Conservation (phyloP, 2,888 invertebrate species). For the Amphipoea lucens region DNA sequence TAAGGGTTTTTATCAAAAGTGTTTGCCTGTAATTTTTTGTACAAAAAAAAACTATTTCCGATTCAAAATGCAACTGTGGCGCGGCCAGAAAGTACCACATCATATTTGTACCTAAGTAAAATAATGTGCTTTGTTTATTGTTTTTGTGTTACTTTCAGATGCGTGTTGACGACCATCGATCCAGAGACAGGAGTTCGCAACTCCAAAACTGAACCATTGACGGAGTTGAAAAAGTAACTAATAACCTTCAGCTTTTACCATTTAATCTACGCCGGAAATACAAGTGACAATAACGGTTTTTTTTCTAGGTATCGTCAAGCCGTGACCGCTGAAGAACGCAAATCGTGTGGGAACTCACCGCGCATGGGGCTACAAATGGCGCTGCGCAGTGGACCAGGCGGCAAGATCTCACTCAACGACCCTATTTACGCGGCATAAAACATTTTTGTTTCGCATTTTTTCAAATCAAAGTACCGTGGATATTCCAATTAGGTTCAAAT, state of each 20-base stretch:
- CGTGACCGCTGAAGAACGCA: slow-evolving; percentile 73
- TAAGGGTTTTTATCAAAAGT: slow-evolving; percentile 63
- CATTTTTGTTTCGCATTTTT: no score
- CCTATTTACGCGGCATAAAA: slow-evolving; percentile 79
- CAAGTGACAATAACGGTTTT: neutral
- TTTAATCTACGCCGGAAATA: neutral
- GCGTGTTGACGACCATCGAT: slow-evolving; percentile 93
- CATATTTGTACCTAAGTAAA: neutral
- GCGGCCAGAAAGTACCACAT: no score
- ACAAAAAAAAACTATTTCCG: no score
- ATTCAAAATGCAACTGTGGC: no score
- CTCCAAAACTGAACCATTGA: slow-evolving; percentile 91
- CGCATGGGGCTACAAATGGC: slow-evolving; percentile 85
- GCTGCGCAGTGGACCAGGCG: slow-evolving; percentile 80
- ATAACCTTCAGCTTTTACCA: neutral
- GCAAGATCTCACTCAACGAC: slow-evolving; percentile 76
- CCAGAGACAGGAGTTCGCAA: slow-evolving; percentile 92
- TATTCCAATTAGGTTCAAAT: neutral
- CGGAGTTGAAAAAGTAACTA: slow-evolving; percentile 91
- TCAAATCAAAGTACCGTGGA: neutral
- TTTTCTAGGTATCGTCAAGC: slow-evolving; percentile 80
- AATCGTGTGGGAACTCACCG: slow-evolving; percentile 77
- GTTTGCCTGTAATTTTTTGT: neutral
- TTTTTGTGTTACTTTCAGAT: slow-evolving; percentile 83
- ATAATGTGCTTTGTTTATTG: neutral